These are phyloP conservation scores for Pseudomyrmex concolor DNA, from an alignment of 1,140 invertebrate genomes.

Conservation along the genomic window DNA sequence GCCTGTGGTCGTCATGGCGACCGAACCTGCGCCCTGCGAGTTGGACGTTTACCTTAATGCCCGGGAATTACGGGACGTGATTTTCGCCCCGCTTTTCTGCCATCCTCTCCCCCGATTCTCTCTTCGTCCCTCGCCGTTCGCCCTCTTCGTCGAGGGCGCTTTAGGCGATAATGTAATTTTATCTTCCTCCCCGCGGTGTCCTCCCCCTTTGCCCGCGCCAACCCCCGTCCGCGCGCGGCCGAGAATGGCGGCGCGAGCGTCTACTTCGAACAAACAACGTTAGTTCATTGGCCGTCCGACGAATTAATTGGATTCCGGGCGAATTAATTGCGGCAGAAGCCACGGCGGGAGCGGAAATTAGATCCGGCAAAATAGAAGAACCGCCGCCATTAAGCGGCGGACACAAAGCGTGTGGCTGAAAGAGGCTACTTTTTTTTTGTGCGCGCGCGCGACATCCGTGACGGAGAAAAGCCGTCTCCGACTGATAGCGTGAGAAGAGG, in stretches of 20 bases:
- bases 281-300: constrained; percentile 77
- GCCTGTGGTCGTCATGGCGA: constrained; percentile 80
- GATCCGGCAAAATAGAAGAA: constrained; percentile 59
- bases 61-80: constrained; percentile 84
- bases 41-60: constrained; percentile 84
- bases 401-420: constrained; percentile 67
- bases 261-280: constrained; percentile 79
- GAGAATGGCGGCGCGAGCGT: constrained; percentile 62
- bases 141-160: constrained; percentile 60
- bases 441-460: neutral
- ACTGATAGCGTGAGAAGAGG: constrained; percentile 28
- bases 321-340: constrained; percentile 75
- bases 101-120: constrained; percentile 60
- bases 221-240: constrained; percentile 10
- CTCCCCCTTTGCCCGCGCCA: neutral
- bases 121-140: constrained; percentile 1
- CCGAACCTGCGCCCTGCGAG: constrained; percentile 81
- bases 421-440: constrained; percentile 35
- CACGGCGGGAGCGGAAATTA: constrained; percentile 71
- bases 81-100: constrained; percentile 74
- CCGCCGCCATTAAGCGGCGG: constrained; percentile 58
- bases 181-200: constrained; percentile 50
- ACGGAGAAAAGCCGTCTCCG: constrained; percentile 52
- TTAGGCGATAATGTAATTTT: constrained; percentile 75
- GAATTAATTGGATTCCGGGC: constrained; percentile 66